phyloP scores from a whole-genome alignment of 1,140 invertebrate genomes.

The Aplysia californica region DNA sequence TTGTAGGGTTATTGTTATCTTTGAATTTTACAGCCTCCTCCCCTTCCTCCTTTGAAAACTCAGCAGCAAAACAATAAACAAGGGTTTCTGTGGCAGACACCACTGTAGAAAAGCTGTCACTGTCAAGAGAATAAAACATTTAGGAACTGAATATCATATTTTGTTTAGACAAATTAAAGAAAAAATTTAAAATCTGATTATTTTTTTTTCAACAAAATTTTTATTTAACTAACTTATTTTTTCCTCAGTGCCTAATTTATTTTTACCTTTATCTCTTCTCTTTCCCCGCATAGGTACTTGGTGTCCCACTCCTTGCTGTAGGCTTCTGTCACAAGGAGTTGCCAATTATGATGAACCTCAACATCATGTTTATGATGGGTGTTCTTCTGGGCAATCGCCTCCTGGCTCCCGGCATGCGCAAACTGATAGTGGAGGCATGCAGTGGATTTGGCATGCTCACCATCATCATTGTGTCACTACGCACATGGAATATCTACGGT shows the following conservation, averaged over 20 bases:
- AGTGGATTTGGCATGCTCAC: conserved; percentile 45
- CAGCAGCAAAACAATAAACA: no score
- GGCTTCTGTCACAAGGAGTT: conserved; percentile 41
- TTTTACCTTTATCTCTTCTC: no score
- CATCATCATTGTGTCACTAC: conserved; percentile 38
- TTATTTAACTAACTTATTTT: background rate
- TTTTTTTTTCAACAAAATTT: background rate
- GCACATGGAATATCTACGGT: conserved; percentile 43
- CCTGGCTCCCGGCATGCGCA: conserved; percentile 31
- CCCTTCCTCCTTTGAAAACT: no score
- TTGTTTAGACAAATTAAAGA: background rate
- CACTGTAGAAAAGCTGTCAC: no score
- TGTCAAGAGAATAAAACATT: no score
- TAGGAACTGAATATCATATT: background rate
- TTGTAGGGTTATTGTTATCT: no score
- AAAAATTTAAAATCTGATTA: background rate
- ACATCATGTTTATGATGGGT: conserved; percentile 35
- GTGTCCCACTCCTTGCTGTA: conserved; percentile 40
- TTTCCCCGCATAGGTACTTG: conserved; percentile 19
- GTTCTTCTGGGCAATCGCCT: conserved; percentile 32
- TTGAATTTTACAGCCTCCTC: no score
- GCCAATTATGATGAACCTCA: conserved; percentile 34
- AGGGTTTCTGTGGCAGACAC: no score
- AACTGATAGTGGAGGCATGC: conserved; percentile 33
- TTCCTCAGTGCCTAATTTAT: no score